Conservation (phyloP, 2,797 vertebrate genomes). For the Phalanger gymnotis region DNA sequence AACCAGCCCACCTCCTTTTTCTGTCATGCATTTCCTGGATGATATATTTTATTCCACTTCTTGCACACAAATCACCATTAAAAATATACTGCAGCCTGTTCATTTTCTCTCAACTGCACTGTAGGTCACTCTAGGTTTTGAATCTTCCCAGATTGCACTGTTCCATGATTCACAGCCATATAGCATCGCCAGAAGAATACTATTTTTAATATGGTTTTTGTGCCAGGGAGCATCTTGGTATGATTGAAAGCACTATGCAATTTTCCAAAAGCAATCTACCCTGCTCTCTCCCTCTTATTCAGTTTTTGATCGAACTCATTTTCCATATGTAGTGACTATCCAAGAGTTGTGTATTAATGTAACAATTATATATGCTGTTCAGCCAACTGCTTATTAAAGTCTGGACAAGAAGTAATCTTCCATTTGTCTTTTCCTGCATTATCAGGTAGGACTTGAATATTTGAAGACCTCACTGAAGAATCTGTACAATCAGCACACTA, state of each 20-base stretch:
- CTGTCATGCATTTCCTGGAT: background rate
- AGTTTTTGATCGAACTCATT: background rate
- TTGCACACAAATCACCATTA: background rate
- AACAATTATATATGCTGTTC: background rate
- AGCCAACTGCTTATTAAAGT: background rate
- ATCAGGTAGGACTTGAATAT: background rate
- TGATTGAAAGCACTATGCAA: background rate
- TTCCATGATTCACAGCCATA: background rate
- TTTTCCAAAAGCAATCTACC: background rate
- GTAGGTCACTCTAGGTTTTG: background rate
- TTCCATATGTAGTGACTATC: background rate
- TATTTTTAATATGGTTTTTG: background rate
- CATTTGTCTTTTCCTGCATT: background rate
- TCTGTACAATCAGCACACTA: background rate
- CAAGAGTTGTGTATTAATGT: background rate
- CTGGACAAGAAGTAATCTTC: background rate
- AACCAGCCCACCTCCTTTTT: background rate
- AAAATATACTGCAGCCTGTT: background rate
- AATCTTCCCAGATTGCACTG: background rate
- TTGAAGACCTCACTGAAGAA: background rate
- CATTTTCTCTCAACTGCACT: background rate
- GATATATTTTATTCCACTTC: background rate
- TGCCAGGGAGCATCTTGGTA: background rate
- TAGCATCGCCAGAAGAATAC: background rate
- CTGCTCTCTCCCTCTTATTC: background rate